Conservation (phyloP, 1,140 invertebrate genomes). For the Drosophila tani region DNA sequence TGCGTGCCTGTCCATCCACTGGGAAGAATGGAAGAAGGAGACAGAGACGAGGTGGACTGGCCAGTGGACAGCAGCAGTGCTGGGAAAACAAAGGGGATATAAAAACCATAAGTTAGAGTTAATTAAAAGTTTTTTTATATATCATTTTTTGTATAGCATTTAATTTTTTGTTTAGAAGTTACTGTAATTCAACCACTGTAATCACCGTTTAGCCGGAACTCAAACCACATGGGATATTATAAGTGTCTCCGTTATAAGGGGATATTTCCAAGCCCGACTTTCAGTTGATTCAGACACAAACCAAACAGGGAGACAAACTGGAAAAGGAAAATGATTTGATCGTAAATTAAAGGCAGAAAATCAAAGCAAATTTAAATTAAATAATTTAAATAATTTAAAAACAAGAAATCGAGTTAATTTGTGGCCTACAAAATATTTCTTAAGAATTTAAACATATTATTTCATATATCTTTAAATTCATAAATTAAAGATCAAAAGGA, state of each 20-base stretch:
- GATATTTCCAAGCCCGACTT: neutral
- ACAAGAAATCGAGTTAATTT: neutral
- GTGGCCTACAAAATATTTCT: neutral
- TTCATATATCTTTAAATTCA: too few species aligned
- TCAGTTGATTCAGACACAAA: neutral
- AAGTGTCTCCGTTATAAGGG: neutral
- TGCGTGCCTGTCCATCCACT: slow-evolving; percentile 39
- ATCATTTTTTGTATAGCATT: too few species aligned
- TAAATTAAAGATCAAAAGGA: neutral
- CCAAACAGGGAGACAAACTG: neutral
- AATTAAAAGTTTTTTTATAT: too few species aligned
- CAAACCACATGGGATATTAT: neutral
- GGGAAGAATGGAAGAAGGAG: slow-evolving; percentile 11
- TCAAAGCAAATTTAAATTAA: too few species aligned
- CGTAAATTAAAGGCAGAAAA: neutral
- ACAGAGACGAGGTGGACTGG: slow-evolving; percentile 14
- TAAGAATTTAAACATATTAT: too few species aligned
- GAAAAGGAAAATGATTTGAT: neutral
- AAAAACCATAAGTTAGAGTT: neutral
- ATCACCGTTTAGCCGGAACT: neutral
- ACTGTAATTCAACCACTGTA: neutral
- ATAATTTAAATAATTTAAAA: too few species aligned
- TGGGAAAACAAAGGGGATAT: neutral
- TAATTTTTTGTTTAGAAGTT: too few species aligned
- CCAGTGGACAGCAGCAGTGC: neutral